phyloP scores from a whole-genome alignment of 30 jellyfish, hydroid and myxozoan species.

The Nemopilema nomurai region DNA sequence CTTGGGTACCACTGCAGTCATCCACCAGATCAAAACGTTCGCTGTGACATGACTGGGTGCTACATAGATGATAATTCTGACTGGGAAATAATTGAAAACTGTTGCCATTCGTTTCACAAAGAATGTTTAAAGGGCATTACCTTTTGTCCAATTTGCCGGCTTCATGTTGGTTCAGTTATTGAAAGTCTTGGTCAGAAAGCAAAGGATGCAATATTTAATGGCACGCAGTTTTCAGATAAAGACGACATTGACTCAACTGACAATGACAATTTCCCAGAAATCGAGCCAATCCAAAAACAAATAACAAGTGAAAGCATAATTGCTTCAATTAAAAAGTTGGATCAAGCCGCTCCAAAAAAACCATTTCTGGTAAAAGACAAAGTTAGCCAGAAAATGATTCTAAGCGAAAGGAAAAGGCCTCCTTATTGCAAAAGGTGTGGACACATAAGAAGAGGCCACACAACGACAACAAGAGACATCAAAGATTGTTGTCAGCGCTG shows the following conservation, averaged over 20 bases:
- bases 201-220: neutral
- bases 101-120: constrained; percentile 4
- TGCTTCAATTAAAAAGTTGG: neutral
- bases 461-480: neutral
- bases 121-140: neutral
- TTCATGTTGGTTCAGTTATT: neutral
- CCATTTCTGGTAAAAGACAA: neutral
- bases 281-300: constrained; percentile 15
- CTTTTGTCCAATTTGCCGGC: constrained; percentile 9
- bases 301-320: neutral
- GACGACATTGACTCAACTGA: neutral
- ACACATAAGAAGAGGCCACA: constrained; percentile 6
- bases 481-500: neutral
- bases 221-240: neutral
- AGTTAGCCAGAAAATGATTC: neutral
- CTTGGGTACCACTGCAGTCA: constrained; percentile 11
- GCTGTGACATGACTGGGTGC: constrained; percentile 19
- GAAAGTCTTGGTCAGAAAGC: neutral
- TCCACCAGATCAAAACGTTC: constrained; percentile 2
- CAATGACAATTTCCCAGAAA: constrained; percentile 6
- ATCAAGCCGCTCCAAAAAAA: neutral
- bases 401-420: neutral
- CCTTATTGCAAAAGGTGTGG: constrained; percentile 1
- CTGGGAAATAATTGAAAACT: neutral
- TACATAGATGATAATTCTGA: neutral